Percentiles rank a stretch among this genome's conserved stretches.
These are phyloP conservation scores for Cetoscarus ocellatus DNA, from an alignment of 2,797 vertebrate species.

Conservation along the genomic window DNA sequence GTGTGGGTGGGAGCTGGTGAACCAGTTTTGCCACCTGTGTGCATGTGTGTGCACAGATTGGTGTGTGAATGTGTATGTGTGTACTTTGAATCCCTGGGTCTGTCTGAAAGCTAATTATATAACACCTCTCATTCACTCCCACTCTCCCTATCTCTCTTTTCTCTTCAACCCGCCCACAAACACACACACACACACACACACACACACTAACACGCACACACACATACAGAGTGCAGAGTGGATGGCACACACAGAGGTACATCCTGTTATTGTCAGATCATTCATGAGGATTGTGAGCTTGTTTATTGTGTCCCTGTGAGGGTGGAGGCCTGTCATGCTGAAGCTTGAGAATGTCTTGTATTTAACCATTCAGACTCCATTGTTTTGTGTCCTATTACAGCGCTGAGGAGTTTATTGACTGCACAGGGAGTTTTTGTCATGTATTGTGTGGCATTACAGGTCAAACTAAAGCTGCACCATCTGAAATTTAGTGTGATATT, in stretches of 20 bases:
- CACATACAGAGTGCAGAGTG: slow-evolving; percentile 27
- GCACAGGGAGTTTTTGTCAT: slow-evolving; percentile 43
- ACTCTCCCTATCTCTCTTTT: slow-evolving; percentile 37
- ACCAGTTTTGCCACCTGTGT: slow-evolving; percentile 77
- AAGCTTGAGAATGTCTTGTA: slow-evolving; percentile 49
- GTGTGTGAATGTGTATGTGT: slow-evolving; percentile 35
- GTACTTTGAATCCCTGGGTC: slow-evolving; percentile 58
- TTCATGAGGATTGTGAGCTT: slow-evolving; percentile 47
- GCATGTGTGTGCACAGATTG: slow-evolving; percentile 31
- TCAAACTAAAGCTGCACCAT: slow-evolving; percentile 43
- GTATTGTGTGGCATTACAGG: slow-evolving; percentile 54
- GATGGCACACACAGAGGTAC: slow-evolving; percentile 50
- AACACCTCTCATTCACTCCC: slow-evolving; percentile 75
- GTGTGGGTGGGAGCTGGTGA: slow-evolving; percentile 78
- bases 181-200: slow-evolving; percentile 24
- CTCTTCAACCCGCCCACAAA: slow-evolving; percentile 13
- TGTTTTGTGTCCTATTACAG: slow-evolving; percentile 12
- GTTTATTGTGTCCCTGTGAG: slow-evolving; percentile 58
- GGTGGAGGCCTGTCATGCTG: slow-evolving; percentile 57
- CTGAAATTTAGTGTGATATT: slow-evolving; percentile 13
- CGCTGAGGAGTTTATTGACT: slow-evolving; percentile 4
- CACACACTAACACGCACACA: slow-evolving; percentile 26
- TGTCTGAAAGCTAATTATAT: slow-evolving; percentile 80
- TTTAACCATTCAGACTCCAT: slow-evolving; percentile 35
- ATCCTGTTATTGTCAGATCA: slow-evolving; percentile 78